These are phyloP conservation scores for Oxygymnocypris stewartii DNA, from an alignment of 2,113 vertebrate genomes.

Conservation along the genomic window DNA sequence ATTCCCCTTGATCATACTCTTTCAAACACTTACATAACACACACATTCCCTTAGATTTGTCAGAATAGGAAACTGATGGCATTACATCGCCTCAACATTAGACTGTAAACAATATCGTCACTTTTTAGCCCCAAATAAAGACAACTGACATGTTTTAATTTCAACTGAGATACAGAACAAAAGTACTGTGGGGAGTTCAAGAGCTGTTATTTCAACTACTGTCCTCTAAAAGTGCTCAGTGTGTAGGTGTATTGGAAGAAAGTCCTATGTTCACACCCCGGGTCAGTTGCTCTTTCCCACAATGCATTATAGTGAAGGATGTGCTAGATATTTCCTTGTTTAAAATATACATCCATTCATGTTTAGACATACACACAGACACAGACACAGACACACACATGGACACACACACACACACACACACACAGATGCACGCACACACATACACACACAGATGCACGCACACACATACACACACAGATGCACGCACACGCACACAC, in stretches of 20 bases:
- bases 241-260: background rate
- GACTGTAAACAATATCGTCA: constrained; percentile 33
- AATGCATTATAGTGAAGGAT: background rate
- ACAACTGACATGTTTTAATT: constrained; percentile 63
- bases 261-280: background rate
- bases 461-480: too few relatives aligned
- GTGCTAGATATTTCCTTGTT: background rate
- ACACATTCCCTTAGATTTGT: constrained; percentile 39
- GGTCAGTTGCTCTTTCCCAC: background rate
- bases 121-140: constrained; percentile 66
- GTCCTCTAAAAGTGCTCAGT: background rate
- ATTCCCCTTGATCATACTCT: background rate
- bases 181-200: constrained; percentile 51
- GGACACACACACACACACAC: too few relatives aligned
- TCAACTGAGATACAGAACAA: constrained; percentile 32
- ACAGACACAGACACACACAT: too few relatives aligned
- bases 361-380: too few relatives aligned
- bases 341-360: too few relatives aligned
- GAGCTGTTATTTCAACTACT: background rate
- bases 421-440: too few relatives aligned
- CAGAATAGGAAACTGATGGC: constrained; percentile 10
- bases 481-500: too few relatives aligned
- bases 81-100: background rate
- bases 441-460: too few relatives aligned
- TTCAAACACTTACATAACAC: constrained; percentile 24